phyloP scores from a whole-genome alignment of 1,140 invertebrate genomes.

The Tetramorium alpestre region DNA sequence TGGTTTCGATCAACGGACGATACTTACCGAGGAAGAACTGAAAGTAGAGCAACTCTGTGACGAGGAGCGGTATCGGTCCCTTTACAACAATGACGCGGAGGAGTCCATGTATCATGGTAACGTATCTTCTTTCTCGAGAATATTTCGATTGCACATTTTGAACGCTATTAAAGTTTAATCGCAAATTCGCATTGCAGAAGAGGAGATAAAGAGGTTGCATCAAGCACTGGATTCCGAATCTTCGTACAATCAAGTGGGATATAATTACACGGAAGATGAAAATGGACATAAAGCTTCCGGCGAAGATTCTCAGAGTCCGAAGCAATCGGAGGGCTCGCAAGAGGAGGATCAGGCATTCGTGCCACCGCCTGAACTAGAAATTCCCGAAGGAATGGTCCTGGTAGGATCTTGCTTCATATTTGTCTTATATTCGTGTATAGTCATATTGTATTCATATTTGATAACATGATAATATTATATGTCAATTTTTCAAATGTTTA shows the following conservation, averaged over 20 bases:
- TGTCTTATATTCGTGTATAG: not conserved
- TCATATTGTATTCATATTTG: not conserved
- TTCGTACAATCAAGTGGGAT: slow-evolving; percentile 92
- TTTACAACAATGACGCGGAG: slow-evolving; percentile 95
- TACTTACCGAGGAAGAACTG: slow-evolving; percentile 92
- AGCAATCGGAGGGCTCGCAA: slow-evolving; percentile 80
- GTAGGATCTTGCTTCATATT: slow-evolving; percentile 86
- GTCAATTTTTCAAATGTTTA: slow-evolving; percentile 84
- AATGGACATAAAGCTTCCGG: slow-evolving; percentile 73
- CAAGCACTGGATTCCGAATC: slow-evolving; percentile 89
- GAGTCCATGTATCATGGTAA: slow-evolving; percentile 94
- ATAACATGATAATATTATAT: not conserved
- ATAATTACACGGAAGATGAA: slow-evolving; percentile 91
- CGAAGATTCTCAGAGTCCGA: slow-evolving; percentile 82
- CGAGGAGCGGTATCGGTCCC: slow-evolving; percentile 95
- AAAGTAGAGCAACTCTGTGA: slow-evolving; percentile 95
- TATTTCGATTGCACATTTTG: not conserved
- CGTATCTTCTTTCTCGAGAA: not conserved
- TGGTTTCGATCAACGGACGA: slow-evolving; percentile 89
- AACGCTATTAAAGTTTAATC: not conserved
- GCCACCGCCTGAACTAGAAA: slow-evolving; percentile 89
- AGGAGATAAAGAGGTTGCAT: slow-evolving; percentile 95
- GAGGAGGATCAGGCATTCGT: slow-evolving; percentile 91
- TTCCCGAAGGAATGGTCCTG: slow-evolving; percentile 90
- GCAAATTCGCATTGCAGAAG: slow-evolving; percentile 88